These are phyloP conservation scores for Sander vitreus DNA, from an alignment of 2,113 vertebrate species.

Conservation along the genomic window DNA sequence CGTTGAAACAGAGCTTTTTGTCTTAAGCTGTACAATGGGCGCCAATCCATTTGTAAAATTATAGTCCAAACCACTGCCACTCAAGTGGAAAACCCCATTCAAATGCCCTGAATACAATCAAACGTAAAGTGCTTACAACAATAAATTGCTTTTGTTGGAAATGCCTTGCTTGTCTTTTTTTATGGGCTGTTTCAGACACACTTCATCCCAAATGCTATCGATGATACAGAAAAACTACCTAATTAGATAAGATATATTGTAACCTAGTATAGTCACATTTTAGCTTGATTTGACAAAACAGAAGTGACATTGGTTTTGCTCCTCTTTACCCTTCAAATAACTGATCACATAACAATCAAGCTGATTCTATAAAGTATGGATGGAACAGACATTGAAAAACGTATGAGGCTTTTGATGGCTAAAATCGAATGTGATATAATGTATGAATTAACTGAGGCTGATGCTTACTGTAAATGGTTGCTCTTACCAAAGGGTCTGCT, in stretches of 20 bases:
- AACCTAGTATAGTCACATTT: constrained; percentile 3
- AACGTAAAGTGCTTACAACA: constrained; percentile 83
- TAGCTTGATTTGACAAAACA: constrained; percentile 31
- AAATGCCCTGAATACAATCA: constrained; percentile 79
- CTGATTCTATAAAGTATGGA: constrained; percentile 34
- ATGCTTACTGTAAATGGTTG: constrained; percentile 1
- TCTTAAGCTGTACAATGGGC: constrained; percentile 82
- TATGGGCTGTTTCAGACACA: constrained; percentile 39
- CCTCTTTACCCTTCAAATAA: constrained; percentile 32
- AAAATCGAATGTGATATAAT: constrained; percentile 36
- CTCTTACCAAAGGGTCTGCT: constrained; percentile 12
- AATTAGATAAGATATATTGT: constrained; percentile 16
- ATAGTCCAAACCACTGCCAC: constrained; percentile 77
- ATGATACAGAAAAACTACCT: background rate
- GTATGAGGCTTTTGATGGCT: constrained; percentile 32
- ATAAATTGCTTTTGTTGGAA: constrained; percentile 67
- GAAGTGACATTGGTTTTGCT: constrained; percentile 23
- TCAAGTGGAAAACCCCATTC: constrained; percentile 79
- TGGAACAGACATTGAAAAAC: constrained; percentile 37
- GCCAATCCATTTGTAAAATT: constrained; percentile 84
- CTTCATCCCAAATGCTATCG: constrained; percentile 4
- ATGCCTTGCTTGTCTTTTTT: constrained; percentile 34
- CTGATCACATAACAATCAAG: constrained; percentile 30
- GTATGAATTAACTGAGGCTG: background rate
- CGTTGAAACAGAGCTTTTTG: constrained; percentile 83